Evolutionary conservation across 2,888 invertebrate species (phyloP).

Genomic region (Seladonia tumulorum): DNA sequence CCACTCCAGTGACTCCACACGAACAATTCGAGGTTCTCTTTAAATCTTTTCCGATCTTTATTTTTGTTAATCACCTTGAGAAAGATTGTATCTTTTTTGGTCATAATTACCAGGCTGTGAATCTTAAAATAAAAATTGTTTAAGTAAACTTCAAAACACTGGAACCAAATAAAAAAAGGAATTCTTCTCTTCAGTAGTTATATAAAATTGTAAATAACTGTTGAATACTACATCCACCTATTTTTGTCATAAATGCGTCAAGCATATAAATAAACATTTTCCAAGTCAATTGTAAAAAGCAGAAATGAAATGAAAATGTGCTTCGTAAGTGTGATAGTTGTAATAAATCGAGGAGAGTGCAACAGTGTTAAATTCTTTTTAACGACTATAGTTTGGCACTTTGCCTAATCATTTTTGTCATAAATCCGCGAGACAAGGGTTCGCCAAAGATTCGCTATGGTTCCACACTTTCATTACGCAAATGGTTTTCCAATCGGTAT

Average conservation of each 20-base stretch:
- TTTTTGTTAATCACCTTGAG: background rate
- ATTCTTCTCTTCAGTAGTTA: background rate
- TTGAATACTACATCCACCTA: too few species aligned
- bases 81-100: background rate
- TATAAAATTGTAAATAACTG: background rate
- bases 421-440: background rate
- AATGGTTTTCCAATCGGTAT: constrained; percentile 72
- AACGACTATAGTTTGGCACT: too few species aligned
- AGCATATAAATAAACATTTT: background rate
- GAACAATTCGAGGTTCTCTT: background rate
- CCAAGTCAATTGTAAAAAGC: background rate
- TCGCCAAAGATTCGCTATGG: constrained; percentile 10
- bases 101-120: background rate
- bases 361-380: too few species aligned
- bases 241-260: too few species aligned
- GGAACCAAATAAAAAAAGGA: background rate
- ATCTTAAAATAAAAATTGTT: background rate
- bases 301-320: too few species aligned
- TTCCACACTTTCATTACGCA: constrained; percentile 71
- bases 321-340: too few species aligned
- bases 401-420: too few species aligned
- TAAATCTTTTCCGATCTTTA: background rate
- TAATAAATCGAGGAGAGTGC: too few species aligned
- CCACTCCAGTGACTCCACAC: background rate
- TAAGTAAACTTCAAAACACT: background rate